Evolutionary conservation across 2,888 invertebrate species (phyloP), one percentile per base, ranked within the genome.

Genomic region (Agriotes lineatus): DNA sequence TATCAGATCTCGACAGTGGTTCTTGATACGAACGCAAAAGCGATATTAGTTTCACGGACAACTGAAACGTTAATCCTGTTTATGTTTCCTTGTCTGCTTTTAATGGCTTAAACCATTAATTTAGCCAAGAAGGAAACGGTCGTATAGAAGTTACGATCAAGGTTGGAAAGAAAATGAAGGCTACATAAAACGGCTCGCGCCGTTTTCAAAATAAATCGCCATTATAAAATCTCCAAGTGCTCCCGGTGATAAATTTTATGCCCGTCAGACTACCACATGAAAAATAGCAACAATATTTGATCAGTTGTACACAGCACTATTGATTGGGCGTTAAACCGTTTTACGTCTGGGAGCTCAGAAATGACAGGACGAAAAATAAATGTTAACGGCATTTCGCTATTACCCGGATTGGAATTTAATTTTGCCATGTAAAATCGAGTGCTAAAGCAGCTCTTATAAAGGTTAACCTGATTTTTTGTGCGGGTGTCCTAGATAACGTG

Each of bases 221-320:
- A 48, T 48, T 48, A 48, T 48, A 22, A 22, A 48, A 48, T 48
- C 22, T 18, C 19, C 48, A 48, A 22, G n/a, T 19, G 48, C 48
- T 48, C 20, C 48, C n/a, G 14, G 5, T 12, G 1, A 48, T 48
- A 48, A 48, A 48, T 48, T 22, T 20, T 9, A 48, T 22, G n/a
- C 20, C 12, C 2, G 45, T 45, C 45, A 6, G 20, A 20, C 45
- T 20, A 20, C n/a, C 20, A 12, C 48, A 48, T 48, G 48, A 48
- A 22, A 48, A 48, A 48, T 48, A 48, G 48, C 20, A 20, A 9
- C 20, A 45, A 45, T 45, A 45, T 45, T 45, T 45, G 45, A 45
- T 20, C 20, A 20, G 45, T 45, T 20, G 20, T 45, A 20, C 22
- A 19, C 10, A 22, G 19, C 45, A 20, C 1, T 20, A 4, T n/a